Evolutionary conservation across 2,888 invertebrate genomes (phyloP), one percentile per base, ranked within the genome.

Genomic region (Abscondita cerata): DNA sequence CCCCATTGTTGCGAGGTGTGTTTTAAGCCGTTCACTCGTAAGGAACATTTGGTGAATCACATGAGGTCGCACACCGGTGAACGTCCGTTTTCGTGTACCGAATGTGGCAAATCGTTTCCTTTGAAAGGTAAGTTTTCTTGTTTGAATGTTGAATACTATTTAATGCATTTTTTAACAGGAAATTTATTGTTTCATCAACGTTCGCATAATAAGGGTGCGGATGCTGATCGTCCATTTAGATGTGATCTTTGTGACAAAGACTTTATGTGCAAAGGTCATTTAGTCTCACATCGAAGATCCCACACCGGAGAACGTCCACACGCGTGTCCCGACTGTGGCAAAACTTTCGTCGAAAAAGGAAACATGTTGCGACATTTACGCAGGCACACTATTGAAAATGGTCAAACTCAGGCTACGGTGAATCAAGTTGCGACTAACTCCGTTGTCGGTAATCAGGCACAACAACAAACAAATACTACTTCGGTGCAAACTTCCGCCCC

Each of bases 101-200:
- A 92, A 74, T 94, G 93, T 77, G 93, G 93, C 74, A 93, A 92
- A 78, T 91, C 92, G 51, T 93, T 93, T 82, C 92, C 92, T 0
- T 81, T 93, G 50, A 93, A 92, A 81, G 92, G 91, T 59, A 51
- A 25, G 2, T 6, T 41, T 12, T 12, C 5, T 51, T 1, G 2
- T 15, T 34, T 8, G 31, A 18, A 9, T 36, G 1, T 51, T 41
- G 1, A 25, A 2, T 15, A 15, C 9, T 19, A 25, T 20, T 13
- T 38, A 40, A 4, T n/a, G 18, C 25, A 18, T 51, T 13, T 15
- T 33, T 31, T 51, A 25, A 16, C 92, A 81, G 92, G 91, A 56
- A 93, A 93, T 76, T 81, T 93, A 47, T 83, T 94, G 67, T 93
- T 93, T 83, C 93, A 94, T 78, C 91, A 92, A 81, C 86, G 93